These are phyloP conservation scores for Progne subis DNA, from an alignment of 2,113 vertebrate genomes.

Conservation along the genomic window DNA sequence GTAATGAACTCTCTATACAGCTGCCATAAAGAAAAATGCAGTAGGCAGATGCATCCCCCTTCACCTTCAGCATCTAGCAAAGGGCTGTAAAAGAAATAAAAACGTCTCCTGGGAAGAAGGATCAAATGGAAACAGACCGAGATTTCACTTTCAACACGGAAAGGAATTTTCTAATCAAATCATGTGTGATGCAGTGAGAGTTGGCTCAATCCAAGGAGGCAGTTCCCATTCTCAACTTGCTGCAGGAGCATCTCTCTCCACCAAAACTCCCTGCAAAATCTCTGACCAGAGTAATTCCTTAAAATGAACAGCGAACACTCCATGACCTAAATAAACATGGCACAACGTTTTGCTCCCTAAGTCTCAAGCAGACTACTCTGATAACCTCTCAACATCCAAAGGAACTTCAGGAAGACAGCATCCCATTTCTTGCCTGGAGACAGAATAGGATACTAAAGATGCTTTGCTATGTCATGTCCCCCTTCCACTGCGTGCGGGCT, in stretches of 20 bases:
- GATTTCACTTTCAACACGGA: neutral
- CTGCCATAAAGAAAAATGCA: neutral
- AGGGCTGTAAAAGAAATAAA: neutral
- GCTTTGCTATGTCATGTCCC: neutral
- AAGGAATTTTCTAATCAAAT: neutral
- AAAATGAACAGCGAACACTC: neutral
- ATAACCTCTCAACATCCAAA: neutral
- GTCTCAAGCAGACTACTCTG: neutral
- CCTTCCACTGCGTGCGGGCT: neutral
- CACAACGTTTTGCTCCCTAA: accelerated
- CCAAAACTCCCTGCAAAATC: neutral
- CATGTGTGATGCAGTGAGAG: neutral
- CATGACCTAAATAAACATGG: neutral
- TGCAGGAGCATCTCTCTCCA: neutral
- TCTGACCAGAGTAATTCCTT: neutral
- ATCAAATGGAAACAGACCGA: neutral
- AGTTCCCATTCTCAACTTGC: neutral
- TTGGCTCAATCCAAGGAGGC: neutral
- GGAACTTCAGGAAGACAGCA: neutral
- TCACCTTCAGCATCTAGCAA: neutral
- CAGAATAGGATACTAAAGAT: accelerated
- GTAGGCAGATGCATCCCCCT: neutral
- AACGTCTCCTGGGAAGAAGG: neutral
- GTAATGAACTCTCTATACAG: neutral
- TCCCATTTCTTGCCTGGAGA: neutral